Evolutionary conservation across 2,888 invertebrate species (phyloP), one percentile per base, ranked within the genome.

Genomic region (Melieria picta): DNA sequence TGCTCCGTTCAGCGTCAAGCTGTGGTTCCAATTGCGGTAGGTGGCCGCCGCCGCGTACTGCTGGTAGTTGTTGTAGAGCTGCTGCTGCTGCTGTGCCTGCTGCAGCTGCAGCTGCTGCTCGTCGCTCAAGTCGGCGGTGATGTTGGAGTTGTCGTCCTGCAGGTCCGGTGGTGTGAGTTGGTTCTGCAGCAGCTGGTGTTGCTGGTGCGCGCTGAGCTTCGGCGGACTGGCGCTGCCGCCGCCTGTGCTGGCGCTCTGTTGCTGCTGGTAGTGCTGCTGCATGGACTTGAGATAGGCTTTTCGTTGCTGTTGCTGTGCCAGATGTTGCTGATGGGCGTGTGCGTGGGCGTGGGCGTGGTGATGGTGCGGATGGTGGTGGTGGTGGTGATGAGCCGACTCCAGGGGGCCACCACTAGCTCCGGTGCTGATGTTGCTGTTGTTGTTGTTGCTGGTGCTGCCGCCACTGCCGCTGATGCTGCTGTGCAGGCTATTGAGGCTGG

Each of bases 61-160:
- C 66, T 84, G 84, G 65, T 84, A 84, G 75, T 84, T 84, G 76
- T 83, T 84, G 77, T 82, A 83, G 73, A 82, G 79, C 61, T 83
- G 82, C 73, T 83, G 83, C 63, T 84, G 84, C 55, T 83, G 83
- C 57, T 82, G 82, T 7, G 69, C 73, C 56, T 79, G 79, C 52
- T 79, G 79, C 60, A 76, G 66, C 67, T 77, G 76, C 65, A 81
- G 80, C 69, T 82, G 79, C 72, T 84, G 83, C 76, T 84, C 84
- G 72, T 84, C 84, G 75, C 82, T 84, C 61, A 84, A 79, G 76
- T 84, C 84, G 76, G 80, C 80, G 74, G 84, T 84, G 61, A 84
- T 84, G 71, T 84, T 84, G 62, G 84, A 84, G 46, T 82, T 81
- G 73, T 84, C 84, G 75, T 84, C 84, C 43, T 77, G 77, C 50